Evolutionary conservation across 1,140 invertebrate species (phyloP).

Genomic region (Galendromus occidentalis): DNA sequence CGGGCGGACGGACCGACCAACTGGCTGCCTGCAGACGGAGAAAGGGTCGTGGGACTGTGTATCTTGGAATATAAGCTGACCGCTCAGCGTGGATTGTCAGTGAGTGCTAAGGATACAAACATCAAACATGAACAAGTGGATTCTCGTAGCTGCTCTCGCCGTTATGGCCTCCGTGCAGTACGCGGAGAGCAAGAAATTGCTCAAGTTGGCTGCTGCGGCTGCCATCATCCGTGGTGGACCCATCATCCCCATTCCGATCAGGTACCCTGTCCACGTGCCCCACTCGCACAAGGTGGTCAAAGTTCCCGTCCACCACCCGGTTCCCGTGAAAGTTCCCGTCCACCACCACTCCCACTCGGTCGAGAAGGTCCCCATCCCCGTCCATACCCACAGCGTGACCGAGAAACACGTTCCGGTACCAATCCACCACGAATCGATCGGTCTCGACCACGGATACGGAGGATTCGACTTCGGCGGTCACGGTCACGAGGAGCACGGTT

Average conservation of each 20-base stretch:
- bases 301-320: background rate
- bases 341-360: background rate
- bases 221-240: conserved; percentile 9
- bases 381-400: background rate
- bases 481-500: background rate
- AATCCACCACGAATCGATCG: background rate
- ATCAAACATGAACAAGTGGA: background rate
- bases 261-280: conserved; percentile 7
- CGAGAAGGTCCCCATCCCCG: background rate
- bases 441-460: background rate
- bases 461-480: background rate
- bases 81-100: too few relatives aligned
- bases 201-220: conserved; percentile 1
- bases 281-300: background rate
- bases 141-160: background rate
- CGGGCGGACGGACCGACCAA: too few relatives aligned
- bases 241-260: background rate
- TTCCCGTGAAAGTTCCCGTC: background rate
- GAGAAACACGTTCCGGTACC: conserved; percentile 1
- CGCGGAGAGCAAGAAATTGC: conserved; percentile 6
- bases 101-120: too few relatives aligned
- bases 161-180: background rate
- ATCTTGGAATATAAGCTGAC: too few relatives aligned
- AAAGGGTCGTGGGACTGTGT: too few relatives aligned
- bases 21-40: too few relatives aligned